Base-by-base conservation (phyloP, 1,140 invertebrate genomes). In the Drosophila sp. region DNA sequence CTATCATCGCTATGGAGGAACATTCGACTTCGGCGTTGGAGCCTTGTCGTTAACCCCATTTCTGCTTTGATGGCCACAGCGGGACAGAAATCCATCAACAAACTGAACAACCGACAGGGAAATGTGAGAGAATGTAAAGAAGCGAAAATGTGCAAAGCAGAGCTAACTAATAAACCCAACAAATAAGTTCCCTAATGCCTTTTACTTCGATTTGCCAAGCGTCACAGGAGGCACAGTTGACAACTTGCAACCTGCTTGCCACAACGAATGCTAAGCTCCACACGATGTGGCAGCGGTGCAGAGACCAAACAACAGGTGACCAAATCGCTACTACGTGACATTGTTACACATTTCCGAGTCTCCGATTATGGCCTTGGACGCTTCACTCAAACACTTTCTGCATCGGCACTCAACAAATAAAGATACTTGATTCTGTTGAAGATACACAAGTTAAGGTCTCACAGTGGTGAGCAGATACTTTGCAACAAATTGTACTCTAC, bases 1-100 rank as follows among this genome's bases (percentile, higher is more conserved):
- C 5, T 59, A 56, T 48, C 73, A 56, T 45, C 73, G 74, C 7
- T 86, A 86, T 34, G 82, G 77, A 2, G 82, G 77, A 2, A 62
- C 81, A 29, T 65, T 86, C 25, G 74, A 86, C 45, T 14, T 78
- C n/a, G 77, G 78, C n/a, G 69, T 86, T 14, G 70, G 78, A 4
- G 81, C 81, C 14, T 59, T 84, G 36, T 78, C 81, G 53, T 63
- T 84, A n/a, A 62, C 69, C 43, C 70, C 77, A 2, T 86, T 86
- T 46, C 62, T 86, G 41, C 81, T 86, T 21, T 86, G 54, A 86
- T 57, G 21, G 8, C 9, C 54, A 48, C 64, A 53, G 64, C 54
- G 27, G 40, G 54, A 4, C 40, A 8, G 21, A 66, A 59, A 45
- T 45, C 46, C 45, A 54, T 54, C 64, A 53, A 9, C 21, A 29